Evolutionary conservation across 2,888 invertebrate genomes (phyloP), one percentile per base, ranked within the genome.

Genomic region (Iselma pallidipennis): DNA sequence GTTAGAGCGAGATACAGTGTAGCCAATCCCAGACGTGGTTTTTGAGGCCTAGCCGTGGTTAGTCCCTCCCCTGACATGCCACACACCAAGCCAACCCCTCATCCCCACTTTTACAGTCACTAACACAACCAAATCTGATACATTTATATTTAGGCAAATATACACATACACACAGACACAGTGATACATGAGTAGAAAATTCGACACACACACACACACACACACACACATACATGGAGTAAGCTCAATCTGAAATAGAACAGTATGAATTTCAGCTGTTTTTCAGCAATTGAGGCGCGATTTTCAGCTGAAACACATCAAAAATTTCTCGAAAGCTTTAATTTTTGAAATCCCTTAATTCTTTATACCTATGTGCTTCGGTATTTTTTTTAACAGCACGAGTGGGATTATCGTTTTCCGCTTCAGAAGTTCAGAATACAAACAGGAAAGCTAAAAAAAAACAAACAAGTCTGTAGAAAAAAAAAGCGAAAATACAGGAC

Each of bases 11-110:
- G 78, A 75, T 66, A 68, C 69, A 71, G 74, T 73, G 74, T 74
- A 76, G 82, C 82, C 82, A 82, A 82, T 82, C 82, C 81, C 78
- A 77, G 76, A 76, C 81, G 82, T 75, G 82, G 82, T 82, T 82
- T 82, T 82, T 82, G 82, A 82, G 82, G 82, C 80, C 80, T 78
- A 74, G 74, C 76, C 78, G 82, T 78, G 82, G 82, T 82, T 81
- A 79, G 82, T 77, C 78, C 82, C 82, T 79, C 82, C 82, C 80
- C 79, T 79, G 74, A 79, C 81, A 79, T 79, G 79, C 80, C 80
- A 75, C 80, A 80, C 76, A 75, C 77, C 78, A 74, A 76, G 74
- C 78, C 78, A 76, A 45, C 74, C 80, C 77, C 71, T 72, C 68
- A 70, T 63, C 67, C 60, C 64, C 60, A 60, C 60, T 57, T 26